These are phyloP conservation scores for Cygnus olor DNA, from an alignment of 2,797 vertebrate genomes.

Conservation along the genomic window DNA sequence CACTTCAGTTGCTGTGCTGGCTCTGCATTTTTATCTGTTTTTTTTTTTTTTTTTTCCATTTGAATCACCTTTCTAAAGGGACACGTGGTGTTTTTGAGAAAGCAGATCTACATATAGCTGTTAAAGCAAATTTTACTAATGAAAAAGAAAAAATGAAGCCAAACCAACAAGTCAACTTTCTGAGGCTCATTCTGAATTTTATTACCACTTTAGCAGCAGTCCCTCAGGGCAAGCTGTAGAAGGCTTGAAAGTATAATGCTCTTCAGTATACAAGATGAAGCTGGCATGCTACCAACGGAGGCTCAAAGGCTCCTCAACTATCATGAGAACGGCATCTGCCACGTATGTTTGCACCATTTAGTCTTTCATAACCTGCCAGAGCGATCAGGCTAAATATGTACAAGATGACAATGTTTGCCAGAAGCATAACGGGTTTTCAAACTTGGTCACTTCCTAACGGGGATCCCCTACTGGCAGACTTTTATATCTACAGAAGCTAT, in stretches of 20 bases:
- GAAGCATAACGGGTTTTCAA: neutral
- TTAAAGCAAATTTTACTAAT: conserved; percentile 22
- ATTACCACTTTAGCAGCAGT: conserved; percentile 56
- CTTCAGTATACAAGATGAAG: neutral
- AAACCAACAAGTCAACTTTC: conserved; percentile 45
- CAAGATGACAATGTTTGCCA: conserved; percentile 29
- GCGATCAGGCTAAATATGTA: neutral
- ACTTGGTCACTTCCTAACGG: conserved; percentile 12
- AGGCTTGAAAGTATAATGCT: conserved; percentile 38
- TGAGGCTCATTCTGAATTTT: conserved; percentile 41
- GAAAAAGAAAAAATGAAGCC: conserved; percentile 13
- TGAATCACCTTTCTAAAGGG: neutral
- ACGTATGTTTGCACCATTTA: conserved; percentile 42
- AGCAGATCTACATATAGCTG: conserved; percentile 21
- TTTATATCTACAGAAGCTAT: neutral
- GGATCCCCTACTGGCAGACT: conserved; percentile 37
- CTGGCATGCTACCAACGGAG: conserved; percentile 13
- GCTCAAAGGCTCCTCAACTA: neutral
- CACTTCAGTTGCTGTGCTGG: neutral
- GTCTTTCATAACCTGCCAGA: conserved; percentile 50
- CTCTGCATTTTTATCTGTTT: neutral
- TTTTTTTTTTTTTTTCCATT: neutral
- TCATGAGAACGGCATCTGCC: conserved; percentile 47
- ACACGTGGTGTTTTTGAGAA: neutral
- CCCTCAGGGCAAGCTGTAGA: neutral